These are phyloP conservation scores for Papilio polytes DNA, from an alignment of 1,140 invertebrate species.

Conservation along the genomic window DNA sequence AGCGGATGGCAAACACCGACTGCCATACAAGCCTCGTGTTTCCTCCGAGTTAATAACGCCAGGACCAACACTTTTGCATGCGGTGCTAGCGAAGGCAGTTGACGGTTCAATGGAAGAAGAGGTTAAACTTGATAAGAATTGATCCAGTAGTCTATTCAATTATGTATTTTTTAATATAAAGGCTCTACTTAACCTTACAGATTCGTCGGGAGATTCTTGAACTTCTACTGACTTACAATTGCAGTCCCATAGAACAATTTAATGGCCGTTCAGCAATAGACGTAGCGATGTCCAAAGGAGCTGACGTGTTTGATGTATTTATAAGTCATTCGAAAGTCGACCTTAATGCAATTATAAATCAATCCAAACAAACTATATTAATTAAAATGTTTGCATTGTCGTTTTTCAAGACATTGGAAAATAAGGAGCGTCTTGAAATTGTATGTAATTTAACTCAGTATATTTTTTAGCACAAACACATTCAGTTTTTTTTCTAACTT, in stretches of 20 bases:
- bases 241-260: conserved; percentile 55
- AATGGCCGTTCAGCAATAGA: conserved; percentile 68
- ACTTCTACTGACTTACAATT: conserved; percentile 64
- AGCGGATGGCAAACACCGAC: conserved; percentile 64
- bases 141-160: not conserved
- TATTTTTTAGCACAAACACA: conserved; percentile 14
- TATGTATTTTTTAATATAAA: no score
- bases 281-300: conserved; percentile 56
- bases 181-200: conserved; percentile 47
- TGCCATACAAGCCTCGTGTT: conserved; percentile 45
- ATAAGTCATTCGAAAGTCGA: conserved; percentile 59
- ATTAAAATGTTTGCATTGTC: conserved; percentile 65
- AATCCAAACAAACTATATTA: conserved; percentile 64
- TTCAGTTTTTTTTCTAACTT: not conserved
- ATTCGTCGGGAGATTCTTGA: conserved; percentile 58
- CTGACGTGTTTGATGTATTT: conserved; percentile 61
- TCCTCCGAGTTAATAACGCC: conserved; percentile 28
- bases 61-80: conserved; percentile 71
- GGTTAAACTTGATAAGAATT: conserved; percentile 42
- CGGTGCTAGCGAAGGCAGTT: conserved; percentile 55
- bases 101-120: conserved; percentile 61
- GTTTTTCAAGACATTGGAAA: conserved; percentile 57
- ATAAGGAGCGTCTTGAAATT: conserved; percentile 53
- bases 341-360: conserved; percentile 67
- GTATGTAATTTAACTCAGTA: conserved; percentile 45